phyloP scores from a whole-genome alignment of 2,113 vertebrate species.

The Canis aureus region DNA sequence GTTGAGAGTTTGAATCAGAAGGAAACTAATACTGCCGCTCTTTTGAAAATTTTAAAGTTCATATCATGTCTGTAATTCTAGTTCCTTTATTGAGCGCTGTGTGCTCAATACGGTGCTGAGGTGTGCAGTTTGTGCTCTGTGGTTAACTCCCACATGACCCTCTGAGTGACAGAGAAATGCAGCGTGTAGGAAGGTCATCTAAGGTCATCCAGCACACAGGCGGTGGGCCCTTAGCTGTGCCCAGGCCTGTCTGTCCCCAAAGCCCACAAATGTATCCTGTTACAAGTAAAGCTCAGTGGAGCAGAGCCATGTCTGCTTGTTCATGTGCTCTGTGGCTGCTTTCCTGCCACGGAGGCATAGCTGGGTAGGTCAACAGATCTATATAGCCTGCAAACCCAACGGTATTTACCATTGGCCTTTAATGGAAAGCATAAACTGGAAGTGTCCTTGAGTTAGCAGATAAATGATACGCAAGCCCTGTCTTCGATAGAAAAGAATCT shows the following conservation, averaged over 20 bases:
- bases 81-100: accelerated
- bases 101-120: neutral
- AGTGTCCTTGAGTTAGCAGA: too few relatives aligned
- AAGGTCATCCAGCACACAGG: neutral
- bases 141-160: neutral
- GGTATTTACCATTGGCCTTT: too few relatives aligned
- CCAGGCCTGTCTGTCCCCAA: neutral
- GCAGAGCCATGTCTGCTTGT: accelerated
- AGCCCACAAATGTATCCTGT: neutral
- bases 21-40: neutral
- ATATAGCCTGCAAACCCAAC: neutral
- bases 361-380: too few relatives aligned
- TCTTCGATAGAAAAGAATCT: neutral
- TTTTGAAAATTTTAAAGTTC: neutral
- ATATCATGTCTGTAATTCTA: too few relatives aligned
- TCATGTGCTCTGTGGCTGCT: too few relatives aligned
- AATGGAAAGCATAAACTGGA: accelerated
- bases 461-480: neutral
- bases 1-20: neutral
- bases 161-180: neutral
- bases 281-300: accelerated
- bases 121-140: accelerated
- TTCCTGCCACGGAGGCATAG: too few relatives aligned
- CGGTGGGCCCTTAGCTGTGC: neutral
- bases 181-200: accelerated